Percentiles rank a stretch among this genome's conserved stretches.
Conservation (phyloP, 2,797 vertebrate species). For the Balearica regulorum region DNA sequence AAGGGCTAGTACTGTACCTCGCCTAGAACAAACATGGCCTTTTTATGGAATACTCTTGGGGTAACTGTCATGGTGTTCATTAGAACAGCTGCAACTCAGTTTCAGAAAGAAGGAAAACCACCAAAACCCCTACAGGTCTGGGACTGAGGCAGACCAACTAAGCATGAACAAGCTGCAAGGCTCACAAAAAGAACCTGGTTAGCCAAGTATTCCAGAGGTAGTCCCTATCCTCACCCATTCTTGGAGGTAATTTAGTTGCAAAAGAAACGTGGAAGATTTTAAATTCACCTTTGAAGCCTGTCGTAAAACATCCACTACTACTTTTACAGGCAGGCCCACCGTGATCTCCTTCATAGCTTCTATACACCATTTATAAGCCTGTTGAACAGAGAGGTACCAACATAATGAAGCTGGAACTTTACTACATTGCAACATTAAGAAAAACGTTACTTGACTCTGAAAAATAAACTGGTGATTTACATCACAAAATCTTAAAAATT, state of each 20-base stretch:
- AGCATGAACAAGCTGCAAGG: background rate
- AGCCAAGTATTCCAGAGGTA: background rate
- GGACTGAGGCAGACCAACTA: background rate
- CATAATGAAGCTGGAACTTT: background rate
- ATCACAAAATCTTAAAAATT: background rate
- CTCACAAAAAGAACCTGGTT: background rate
- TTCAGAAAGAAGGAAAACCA: background rate
- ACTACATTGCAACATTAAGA: fast-evolving
- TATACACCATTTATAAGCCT: constrained; percentile 99
- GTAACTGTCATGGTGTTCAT: background rate
- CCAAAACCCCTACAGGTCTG: background rate
- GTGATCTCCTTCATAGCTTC: constrained; percentile 98
- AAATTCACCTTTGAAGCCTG: constrained; percentile 94
- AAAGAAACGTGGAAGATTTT: background rate
- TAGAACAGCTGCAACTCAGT: background rate
- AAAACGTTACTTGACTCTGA: background rate
- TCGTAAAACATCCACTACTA: constrained; percentile 95
- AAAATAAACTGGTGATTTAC: background rate
- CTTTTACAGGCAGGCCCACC: constrained; percentile 92
- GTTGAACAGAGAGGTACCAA: background rate
- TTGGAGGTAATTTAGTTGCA: background rate
- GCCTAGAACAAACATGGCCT: background rate
- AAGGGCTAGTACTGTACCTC: background rate
- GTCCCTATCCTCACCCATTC: background rate
- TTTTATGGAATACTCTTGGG: background rate